A percentile compares a stretch with the other conserved stretches of the same genome.
Conservation (phyloP, 2,113 vertebrate species). For the Thryonomys swinderianus region DNA sequence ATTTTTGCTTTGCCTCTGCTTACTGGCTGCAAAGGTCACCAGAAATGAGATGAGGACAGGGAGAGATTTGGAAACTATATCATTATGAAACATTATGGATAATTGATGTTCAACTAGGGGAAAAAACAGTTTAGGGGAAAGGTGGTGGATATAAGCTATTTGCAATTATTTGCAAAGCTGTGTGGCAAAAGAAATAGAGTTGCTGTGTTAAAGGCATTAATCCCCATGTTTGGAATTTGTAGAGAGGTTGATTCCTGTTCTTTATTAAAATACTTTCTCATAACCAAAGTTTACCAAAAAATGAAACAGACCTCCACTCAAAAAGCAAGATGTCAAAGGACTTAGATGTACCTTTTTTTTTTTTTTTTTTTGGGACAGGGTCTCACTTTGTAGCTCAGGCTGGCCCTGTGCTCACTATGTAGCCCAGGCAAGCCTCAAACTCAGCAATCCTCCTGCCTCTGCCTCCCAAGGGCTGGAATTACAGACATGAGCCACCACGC, state of each 20-base stretch:
- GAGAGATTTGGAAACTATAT: background rate
- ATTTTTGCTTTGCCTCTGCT: background rate
- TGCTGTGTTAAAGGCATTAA: background rate
- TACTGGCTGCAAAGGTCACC: background rate
- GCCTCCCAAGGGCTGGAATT: too few species aligned
- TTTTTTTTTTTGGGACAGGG: too few species aligned
- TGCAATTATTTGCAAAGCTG: conserved; percentile 1
- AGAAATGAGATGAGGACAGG: background rate
- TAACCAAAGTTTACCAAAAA: background rate
- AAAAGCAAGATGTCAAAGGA: background rate
- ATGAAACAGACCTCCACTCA: background rate
- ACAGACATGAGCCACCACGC: too few species aligned
- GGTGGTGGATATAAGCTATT: background rate
- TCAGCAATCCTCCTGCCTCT: too few species aligned
- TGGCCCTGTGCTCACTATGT: too few species aligned
- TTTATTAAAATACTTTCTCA: conserved; percentile 29
- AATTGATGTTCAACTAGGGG: background rate
- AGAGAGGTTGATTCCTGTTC: background rate
- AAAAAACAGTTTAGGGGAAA: background rate
- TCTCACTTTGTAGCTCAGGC: too few species aligned
- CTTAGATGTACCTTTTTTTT: background rate
- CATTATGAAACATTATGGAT: background rate
- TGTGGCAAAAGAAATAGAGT: background rate
- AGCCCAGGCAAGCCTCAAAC: too few species aligned
- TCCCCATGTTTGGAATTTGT: background rate